Evolutionary conservation across 35 echinoderm and acorn worm genomes (phyloP).

Genomic region (Eucidaris tribuloides): DNA sequence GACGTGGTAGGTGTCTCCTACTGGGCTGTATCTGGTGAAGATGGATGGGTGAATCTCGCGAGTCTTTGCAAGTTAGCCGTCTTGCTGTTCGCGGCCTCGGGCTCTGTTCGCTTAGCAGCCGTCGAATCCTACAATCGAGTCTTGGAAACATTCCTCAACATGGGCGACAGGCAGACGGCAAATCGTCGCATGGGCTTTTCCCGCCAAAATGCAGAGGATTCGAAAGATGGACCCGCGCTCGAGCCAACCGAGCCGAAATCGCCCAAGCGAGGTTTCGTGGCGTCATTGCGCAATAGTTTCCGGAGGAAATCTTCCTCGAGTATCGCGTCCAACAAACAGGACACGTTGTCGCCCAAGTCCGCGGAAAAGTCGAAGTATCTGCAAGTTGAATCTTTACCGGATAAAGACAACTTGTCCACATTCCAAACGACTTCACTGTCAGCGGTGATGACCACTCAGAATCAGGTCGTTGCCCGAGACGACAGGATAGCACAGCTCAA

Average conservation of each 20-base stretch:
- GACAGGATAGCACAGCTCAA: constrained; percentile 17
- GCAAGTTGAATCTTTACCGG: neutral
- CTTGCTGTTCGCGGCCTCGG: constrained; percentile 8
- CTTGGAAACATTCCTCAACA: constrained; percentile 11
- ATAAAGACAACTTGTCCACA: constrained; percentile 22
- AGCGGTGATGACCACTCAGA: neutral
- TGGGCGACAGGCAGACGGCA: constrained; percentile 13
- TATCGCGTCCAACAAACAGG: constrained; percentile 13
- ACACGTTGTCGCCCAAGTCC: constrained; percentile 13
- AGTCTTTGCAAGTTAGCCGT: constrained; percentile 25
- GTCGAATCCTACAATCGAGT: constrained; percentile 15
- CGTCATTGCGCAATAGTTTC: constrained; percentile 22
- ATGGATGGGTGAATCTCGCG: constrained; percentile 7
- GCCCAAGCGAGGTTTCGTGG: constrained; percentile 19
- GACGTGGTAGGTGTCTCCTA: neutral
- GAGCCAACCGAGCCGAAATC: constrained; percentile 11
- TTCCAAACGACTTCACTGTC: constrained; percentile 23
- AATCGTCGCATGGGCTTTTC: neutral
- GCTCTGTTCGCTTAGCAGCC: constrained; percentile 5
- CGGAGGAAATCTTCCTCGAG: constrained; percentile 15
- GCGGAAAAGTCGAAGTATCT: constrained; percentile 20
- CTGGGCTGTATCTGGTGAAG: neutral
- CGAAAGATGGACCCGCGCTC: constrained; percentile 5
- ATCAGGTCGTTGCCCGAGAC: constrained; percentile 16
- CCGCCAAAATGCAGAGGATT: constrained; percentile 20